These are phyloP conservation scores for Spisula subtruncata DNA, from an alignment of 2,888 invertebrate species.

Conservation along the genomic window DNA sequence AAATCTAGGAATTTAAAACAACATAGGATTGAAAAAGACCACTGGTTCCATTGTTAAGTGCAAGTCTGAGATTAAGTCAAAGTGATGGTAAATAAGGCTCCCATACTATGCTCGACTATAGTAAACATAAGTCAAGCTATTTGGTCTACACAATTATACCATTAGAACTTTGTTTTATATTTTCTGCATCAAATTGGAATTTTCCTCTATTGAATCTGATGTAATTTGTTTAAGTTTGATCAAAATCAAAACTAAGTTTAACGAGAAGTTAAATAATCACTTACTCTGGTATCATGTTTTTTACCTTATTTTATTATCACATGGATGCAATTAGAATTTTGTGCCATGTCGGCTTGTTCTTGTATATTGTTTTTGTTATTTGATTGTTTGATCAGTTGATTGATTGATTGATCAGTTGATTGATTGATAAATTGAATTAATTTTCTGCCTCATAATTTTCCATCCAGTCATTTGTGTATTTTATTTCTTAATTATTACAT, in stretches of 20 bases:
- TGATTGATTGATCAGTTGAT: neutral
- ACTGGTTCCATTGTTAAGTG: too few relatives aligned
- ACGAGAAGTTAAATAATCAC: neutral
- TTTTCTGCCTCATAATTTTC: conserved; percentile 12
- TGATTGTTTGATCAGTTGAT: neutral
- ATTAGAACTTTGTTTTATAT: neutral
- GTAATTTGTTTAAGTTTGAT: neutral
- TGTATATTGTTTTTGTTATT: neutral
- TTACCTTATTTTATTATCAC: neutral
- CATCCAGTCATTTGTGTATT: neutral
- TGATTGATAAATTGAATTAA: neutral
- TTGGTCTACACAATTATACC: neutral
- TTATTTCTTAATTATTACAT: conserved; percentile 4
- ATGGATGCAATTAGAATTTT: neutral
- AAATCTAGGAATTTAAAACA: too few relatives aligned
- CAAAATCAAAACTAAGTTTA: neutral
- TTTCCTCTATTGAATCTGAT: too few relatives aligned
- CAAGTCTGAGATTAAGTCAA: too few relatives aligned
- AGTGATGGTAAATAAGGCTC: too few relatives aligned
- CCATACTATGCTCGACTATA: too few relatives aligned
- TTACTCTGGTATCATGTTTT: neutral
- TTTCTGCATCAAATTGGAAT: neutral
- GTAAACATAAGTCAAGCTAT: too few relatives aligned
- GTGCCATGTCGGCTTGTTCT: conserved; percentile 7
- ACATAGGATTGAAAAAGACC: too few relatives aligned